Evolutionary conservation across 1,140 invertebrate species (phyloP).

Genomic region (Papilio helenus): DNA sequence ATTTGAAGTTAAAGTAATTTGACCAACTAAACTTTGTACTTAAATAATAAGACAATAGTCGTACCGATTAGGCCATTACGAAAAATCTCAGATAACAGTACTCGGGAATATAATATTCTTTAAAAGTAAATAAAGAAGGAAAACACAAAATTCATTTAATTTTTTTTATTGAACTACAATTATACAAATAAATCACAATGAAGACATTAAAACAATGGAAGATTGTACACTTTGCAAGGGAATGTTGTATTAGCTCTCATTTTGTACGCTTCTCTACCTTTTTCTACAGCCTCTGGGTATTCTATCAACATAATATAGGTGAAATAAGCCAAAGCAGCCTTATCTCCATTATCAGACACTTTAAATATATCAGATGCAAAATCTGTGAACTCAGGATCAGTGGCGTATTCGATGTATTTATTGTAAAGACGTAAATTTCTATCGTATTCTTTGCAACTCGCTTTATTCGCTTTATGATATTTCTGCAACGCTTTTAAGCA

Average conservation of each 20-base stretch:
- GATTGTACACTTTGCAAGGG: slow-evolving; percentile 6
- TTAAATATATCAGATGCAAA: background rate
- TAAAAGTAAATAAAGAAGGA: background rate
- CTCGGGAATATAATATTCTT: too few relatives aligned
- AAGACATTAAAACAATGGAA: slow-evolving; percentile 8
- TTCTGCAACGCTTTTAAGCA: background rate
- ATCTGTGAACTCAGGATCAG: background rate
- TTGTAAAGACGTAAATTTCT: background rate
- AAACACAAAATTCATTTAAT: background rate
- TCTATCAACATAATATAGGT: background rate
- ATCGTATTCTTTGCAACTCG: background rate
- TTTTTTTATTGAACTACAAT: too few relatives aligned
- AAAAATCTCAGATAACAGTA: too few relatives aligned
- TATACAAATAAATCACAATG: too few relatives aligned
- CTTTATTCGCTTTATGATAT: background rate
- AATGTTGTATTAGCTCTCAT: background rate
- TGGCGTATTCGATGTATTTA: background rate
- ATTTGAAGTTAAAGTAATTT: too few relatives aligned
- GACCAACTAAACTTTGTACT: too few relatives aligned
- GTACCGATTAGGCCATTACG: too few relatives aligned
- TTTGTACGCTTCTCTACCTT: background rate
- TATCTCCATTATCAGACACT: background rate
- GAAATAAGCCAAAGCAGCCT: background rate
- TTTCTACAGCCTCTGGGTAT: background rate
- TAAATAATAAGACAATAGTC: too few relatives aligned